These are phyloP conservation scores for Diplodus sargus DNA, from an alignment of 2,797 vertebrate genomes.

Conservation along the genomic window DNA sequence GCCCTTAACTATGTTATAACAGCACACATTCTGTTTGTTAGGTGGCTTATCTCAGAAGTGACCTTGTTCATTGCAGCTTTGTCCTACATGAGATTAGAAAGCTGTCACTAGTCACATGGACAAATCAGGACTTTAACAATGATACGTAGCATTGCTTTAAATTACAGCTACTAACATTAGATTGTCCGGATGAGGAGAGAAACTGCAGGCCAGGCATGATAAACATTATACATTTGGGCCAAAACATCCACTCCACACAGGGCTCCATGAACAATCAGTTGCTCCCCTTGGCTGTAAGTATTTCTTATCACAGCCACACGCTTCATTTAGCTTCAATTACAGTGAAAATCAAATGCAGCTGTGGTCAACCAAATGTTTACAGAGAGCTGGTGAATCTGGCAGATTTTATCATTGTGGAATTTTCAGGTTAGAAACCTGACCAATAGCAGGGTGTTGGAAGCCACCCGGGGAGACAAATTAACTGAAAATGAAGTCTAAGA, in stretches of 20 bases:
- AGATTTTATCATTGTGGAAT: constrained; percentile 12
- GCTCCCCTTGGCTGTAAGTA: background rate
- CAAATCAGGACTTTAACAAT: background rate
- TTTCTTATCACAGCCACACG: constrained; percentile 10
- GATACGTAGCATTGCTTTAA: background rate
- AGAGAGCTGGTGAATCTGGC: background rate
- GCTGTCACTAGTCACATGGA: background rate
- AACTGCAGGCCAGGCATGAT: background rate
- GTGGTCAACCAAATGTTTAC: constrained; percentile 31
- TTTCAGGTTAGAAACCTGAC: constrained; percentile 20
- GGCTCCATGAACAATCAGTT: constrained; percentile 1
- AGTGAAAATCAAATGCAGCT: constrained; percentile 23
- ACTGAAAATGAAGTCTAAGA: background rate
- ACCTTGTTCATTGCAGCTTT: background rate
- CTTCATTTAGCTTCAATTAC: constrained; percentile 24
- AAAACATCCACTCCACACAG: background rate
- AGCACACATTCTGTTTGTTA: background rate
- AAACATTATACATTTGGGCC: background rate
- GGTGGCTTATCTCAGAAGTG: background rate
- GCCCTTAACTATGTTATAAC: background rate
- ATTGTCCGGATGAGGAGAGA: background rate
- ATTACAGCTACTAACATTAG: background rate
- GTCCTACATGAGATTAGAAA: background rate
- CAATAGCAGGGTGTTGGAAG: background rate
- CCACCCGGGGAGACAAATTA: background rate